Base-by-base conservation (phyloP, 2,113 vertebrate species). In the Ailurus styani region DNA sequence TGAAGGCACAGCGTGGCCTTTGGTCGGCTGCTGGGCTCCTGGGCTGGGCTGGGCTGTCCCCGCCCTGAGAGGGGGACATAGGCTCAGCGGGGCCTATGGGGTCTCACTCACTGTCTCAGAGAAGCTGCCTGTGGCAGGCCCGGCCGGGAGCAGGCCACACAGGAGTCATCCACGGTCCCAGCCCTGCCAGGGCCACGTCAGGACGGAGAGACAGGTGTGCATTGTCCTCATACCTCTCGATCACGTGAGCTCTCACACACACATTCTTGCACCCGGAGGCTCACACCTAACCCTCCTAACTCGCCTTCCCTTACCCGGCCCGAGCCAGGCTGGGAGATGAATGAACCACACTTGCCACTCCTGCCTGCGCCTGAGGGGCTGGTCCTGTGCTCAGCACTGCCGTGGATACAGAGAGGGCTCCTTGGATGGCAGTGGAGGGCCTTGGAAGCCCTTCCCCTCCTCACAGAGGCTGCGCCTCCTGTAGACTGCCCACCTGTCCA, bases 161-260 rank as follows among this genome's bases (percentile, higher is more conserved):
- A 6, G 8, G n/a, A 68, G 70, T 9, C n/a, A 54, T 29, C 29
- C 50, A 10, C 1, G 10, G 40, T 10, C 34, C 62, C 3, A 2
- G 21, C 73, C 40, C 0, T 47, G 29, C 29, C 40, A 64, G 77
- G 54, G 42, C 68, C 85, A 62, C 70, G 15, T 40, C 31, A 55
- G 90, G 57, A 54, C 2, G 0, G 21, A 40, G 34, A 7, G 87
- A 29, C 25, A 31, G 31, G 17, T 5, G 31, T 7, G 12, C 29
- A 2, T 2, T 0, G 5, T 5, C 50, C 55, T 70, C 45, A 45
- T 34, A 12, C 47, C n/a, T 64, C 54, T n/a, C 1, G 0, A 27
- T 13, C 82, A 8, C n/a, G 0, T 6, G 3, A 8, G 12, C 29
- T 37, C 25, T 4, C n/a, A 50, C 68, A 68, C 9, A 6, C 34